A percentile compares a stretch with the other conserved stretches of the same genome.
Conservation (phyloP, 2,888 invertebrate genomes). For the Pristionchus mayeri region DNA sequence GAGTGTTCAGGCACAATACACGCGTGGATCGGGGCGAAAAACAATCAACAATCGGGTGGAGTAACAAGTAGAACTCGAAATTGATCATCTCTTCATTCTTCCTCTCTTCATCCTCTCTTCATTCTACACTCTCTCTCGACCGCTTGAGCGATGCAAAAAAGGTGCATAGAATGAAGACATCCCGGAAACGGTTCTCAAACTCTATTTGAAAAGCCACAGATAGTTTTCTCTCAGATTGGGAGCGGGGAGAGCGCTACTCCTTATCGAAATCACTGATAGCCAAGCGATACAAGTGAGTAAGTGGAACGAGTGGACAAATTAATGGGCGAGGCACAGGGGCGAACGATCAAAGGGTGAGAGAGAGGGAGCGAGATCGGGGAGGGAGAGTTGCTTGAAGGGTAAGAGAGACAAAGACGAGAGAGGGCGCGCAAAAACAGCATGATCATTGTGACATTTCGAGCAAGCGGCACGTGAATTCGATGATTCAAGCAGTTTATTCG, state of each 20-base stretch:
- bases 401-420: constrained; percentile 13
- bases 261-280: neutral
- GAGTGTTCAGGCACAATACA: constrained; percentile 6
- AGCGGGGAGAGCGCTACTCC: neutral
- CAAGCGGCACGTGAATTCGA: constrained; percentile 22
- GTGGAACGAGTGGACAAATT: neutral
- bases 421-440: no score
- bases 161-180: no score
- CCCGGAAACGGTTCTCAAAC: no score
- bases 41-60: constrained; percentile 30
- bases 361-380: neutral
- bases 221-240: neutral
- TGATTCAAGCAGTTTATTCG: neutral
- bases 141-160: no score
- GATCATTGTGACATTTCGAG: constrained; percentile 8
- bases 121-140: neutral
- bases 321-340: constrained; percentile 31
- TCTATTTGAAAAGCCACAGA: no score
- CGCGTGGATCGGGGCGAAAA: constrained; percentile 7
- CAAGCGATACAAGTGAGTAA: neutral
- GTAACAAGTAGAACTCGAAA: neutral
- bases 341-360: neutral
- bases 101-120: neutral
- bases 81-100: neutral
- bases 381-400: neutral